Base-by-base conservation (phyloP, 2,888 invertebrate genomes). In the Agrilus biguttatus region DNA sequence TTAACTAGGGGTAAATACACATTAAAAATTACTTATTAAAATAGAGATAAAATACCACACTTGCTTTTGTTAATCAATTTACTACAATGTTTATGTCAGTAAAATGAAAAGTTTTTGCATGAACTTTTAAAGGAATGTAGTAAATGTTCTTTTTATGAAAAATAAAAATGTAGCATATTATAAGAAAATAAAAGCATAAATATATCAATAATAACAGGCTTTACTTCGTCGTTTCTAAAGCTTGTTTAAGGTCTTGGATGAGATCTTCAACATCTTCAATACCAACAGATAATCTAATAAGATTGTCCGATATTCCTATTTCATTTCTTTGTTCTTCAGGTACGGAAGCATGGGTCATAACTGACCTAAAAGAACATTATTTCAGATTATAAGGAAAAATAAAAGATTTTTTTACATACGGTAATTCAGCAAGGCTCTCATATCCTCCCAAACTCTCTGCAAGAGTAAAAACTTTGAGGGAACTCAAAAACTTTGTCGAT, bases 391-490 rank as follows among this genome's bases (percentile, higher is more conserved):
- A 3, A 28, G 28, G 28, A 3, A 28, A 10, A 28, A 10, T 28
- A 28, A 10, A 28, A 28, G 2, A 10, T 28, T 10, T 3, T 28
- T 28, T 28, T 47, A 77, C 84, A 78, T 70, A 89, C 84, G 96
- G 96, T 51, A 95, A 72, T 70, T 95, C 93, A 3, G 91, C 89
- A 49, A 97, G 75, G 60, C 91, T 92, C 63, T 97, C 95, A 57
- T 84, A 91, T 43, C 95, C 95, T 39, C 97, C 97, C 46, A 98
- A 74, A 59, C 93, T 95, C 63, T 95, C 96, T 5, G 96, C 96
- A 40, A 93, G 66, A 1, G 75, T 79, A 63, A 95, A 91, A 19
- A 91, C 54, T 68, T 89, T 83, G 28, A 93, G 67, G 5, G 77
- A 63, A 51, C 77, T 74, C 17, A 93, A 67, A 58, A 96, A 86